Percentiles rank a stretch among this genome's conserved stretches.
phyloP scores from a whole-genome alignment of 1,140 invertebrate genomes.

The Dendroctonus ponderosae region DNA sequence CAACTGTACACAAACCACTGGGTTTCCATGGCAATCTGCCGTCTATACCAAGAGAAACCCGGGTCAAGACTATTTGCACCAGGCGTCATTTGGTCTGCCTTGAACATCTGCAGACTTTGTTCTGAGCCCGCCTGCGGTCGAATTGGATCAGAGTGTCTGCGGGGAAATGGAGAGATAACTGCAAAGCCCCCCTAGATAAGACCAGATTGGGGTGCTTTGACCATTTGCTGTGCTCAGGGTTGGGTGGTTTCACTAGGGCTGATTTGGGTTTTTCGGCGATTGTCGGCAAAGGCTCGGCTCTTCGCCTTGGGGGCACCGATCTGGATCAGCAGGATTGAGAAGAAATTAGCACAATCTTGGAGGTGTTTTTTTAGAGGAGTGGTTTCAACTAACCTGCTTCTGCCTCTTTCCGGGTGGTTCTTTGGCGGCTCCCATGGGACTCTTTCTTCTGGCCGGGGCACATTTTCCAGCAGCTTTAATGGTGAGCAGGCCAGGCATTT shows the following conservation, averaged over 20 bases:
- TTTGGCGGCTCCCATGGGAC: conserved; percentile 52
- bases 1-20: no score
- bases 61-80: no score
- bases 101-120: conserved; percentile 12
- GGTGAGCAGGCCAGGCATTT: conserved; percentile 48
- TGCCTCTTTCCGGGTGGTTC: conserved; percentile 13
- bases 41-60: no score
- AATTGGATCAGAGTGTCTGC: conserved; percentile 44
- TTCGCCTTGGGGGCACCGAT: conserved; percentile 28
- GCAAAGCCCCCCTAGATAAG: conserved; percentile 44
- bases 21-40: no score
- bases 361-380: no score
- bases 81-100: background rate
- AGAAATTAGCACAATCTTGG: background rate
- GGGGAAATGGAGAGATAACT: conserved; percentile 49
- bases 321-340: background rate
- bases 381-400: conserved; percentile 11
- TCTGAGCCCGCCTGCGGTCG: conserved; percentile 37
- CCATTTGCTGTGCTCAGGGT: background rate
- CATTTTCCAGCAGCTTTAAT: conserved; percentile 19
- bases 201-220: background rate
- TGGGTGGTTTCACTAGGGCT: no score
- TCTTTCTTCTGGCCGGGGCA: conserved; percentile 50
- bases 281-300: conserved; percentile 13
- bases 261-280: conserved; percentile 18